phyloP scores from a whole-genome alignment of 2,113 vertebrate species.

The Suricata suricatta region DNA sequence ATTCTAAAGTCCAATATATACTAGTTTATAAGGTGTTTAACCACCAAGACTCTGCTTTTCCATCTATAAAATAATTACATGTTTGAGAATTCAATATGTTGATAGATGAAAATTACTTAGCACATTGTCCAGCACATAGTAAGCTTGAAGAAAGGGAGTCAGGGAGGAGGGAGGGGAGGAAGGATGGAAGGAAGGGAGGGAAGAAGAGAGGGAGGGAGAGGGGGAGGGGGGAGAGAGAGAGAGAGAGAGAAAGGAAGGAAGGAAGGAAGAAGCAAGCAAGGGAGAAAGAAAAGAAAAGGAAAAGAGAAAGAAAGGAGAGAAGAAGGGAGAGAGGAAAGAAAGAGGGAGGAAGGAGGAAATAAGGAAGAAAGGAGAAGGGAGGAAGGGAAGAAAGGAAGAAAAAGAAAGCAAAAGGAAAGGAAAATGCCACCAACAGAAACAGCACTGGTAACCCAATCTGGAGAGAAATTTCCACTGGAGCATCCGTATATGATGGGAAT shows the following conservation, averaged over 20 bases:
- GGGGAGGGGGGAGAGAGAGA: no score
- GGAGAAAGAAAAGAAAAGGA: no score
- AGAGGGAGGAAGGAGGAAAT: no score
- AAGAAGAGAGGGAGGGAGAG: no score
- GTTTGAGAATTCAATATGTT: background rate
- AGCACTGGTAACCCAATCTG: background rate
- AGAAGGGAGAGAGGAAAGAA: rapidly evolving
- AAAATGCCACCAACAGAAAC: background rate
- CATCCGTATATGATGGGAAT: no score
- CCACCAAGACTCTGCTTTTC: background rate
- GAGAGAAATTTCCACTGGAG: background rate
- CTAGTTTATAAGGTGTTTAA: background rate
- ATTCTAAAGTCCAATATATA: background rate
- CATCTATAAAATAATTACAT: background rate
- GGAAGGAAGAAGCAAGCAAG: no score
- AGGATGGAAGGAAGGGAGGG: rapidly evolving
- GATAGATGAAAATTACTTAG: background rate
- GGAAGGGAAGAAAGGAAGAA: background rate
- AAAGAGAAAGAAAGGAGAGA: rapidly evolving
- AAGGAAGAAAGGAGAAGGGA: no score
- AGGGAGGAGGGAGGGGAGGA: rapidly evolving
- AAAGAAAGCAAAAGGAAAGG: background rate
- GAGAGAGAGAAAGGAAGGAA: no score
- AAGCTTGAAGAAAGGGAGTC: background rate
- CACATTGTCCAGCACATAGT: background rate